Evolutionary conservation across 2,797 vertebrate genomes (phyloP).

Genomic region (Tenualosa thibaudeaui): DNA sequence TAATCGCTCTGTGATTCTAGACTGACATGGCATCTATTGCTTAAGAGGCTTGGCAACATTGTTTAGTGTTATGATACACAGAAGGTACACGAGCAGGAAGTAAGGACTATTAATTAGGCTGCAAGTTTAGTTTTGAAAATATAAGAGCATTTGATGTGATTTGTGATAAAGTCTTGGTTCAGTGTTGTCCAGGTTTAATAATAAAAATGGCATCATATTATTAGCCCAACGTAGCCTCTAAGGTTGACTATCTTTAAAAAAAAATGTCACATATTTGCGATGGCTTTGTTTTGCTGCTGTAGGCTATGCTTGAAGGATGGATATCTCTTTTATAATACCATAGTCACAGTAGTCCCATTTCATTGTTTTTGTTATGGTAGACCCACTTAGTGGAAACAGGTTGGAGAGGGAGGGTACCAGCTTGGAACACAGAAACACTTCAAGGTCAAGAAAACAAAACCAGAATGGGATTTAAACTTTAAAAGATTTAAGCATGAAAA

Average conservation of each 20-base stretch:
- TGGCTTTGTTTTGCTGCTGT: neutral
- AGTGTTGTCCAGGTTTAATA: neutral
- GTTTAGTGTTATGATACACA: neutral
- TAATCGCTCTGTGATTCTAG: neutral
- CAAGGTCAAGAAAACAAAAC: neutral
- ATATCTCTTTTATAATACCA: neutral
- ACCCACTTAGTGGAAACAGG: neutral
- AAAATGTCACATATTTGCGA: neutral
- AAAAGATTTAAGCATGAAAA: neutral
- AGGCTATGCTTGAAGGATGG: neutral
- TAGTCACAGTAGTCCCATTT: neutral
- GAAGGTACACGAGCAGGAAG: neutral
- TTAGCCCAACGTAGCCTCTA: neutral
- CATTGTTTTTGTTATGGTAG: slow-evolving; percentile 16
- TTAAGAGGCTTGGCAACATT: neutral
- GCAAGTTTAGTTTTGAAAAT: neutral
- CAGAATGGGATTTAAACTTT: neutral
- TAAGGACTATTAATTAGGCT: neutral
- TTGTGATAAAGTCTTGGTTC: neutral
- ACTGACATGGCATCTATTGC: neutral
- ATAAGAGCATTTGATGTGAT: neutral
- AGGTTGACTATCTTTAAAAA: neutral
- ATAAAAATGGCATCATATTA: neutral
- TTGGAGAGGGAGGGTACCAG: neutral
- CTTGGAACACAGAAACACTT: neutral